These are phyloP conservation scores for Oreocharis arfaki DNA, from an alignment of 2,113 vertebrate genomes.

Conservation along the genomic window DNA sequence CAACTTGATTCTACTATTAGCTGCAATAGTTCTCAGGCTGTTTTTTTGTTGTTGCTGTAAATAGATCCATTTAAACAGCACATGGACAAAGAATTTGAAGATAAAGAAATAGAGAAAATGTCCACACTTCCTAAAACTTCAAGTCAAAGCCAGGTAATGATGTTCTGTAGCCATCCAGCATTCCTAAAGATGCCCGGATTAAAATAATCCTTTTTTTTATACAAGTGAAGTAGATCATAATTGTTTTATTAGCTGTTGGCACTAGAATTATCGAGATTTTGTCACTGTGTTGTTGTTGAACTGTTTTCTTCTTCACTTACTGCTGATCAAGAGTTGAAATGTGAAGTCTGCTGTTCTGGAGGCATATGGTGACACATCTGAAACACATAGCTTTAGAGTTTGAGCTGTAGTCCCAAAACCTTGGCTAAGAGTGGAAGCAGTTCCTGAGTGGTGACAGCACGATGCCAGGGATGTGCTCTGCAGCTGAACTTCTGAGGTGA, in stretches of 20 bases:
- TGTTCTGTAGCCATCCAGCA: background rate
- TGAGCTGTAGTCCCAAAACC: background rate
- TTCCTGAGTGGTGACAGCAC: background rate
- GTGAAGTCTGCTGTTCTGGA: background rate
- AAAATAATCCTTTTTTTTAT: background rate
- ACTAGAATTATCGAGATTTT: background rate
- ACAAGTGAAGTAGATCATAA: background rate
- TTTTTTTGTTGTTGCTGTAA: slow-evolving; percentile 6
- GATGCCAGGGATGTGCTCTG: background rate
- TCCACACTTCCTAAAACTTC: slow-evolving; percentile 68
- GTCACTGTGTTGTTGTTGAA: background rate
- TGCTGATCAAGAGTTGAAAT: background rate
- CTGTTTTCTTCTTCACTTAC: background rate
- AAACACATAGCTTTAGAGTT: background rate
- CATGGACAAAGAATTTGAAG: slow-evolving; percentile 79
- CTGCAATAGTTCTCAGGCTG: background rate
- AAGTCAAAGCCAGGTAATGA: slow-evolving; percentile 78
- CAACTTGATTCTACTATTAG: background rate
- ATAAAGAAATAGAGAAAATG: slow-evolving; percentile 81
- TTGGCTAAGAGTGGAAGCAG: background rate
- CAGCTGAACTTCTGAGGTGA: background rate
- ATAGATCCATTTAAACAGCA: slow-evolving; percentile 87
- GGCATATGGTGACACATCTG: background rate
- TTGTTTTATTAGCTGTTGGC: background rate
- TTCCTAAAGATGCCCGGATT: background rate